Base-by-base conservation (phyloP, 2,888 invertebrate genomes). In the Apamea epomidion region DNA sequence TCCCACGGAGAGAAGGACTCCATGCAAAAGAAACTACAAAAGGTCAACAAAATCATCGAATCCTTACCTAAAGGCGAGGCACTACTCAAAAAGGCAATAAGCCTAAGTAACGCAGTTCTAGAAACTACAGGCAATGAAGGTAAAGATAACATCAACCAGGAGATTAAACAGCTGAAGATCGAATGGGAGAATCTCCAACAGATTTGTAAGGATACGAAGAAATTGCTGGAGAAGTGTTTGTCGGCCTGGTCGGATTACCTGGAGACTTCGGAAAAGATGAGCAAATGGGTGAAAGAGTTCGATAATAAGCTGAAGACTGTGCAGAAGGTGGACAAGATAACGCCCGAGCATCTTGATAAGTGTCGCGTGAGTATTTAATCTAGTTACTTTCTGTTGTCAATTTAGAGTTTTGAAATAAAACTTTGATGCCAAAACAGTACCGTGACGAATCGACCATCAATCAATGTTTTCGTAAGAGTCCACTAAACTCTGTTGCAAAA, bases 1-100 rank as follows among this genome's bases (percentile, higher is more conserved):
- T 98, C 98, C 0, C 99, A 99, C 92, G 99, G 99, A 6, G 99
- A 99, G 92, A 98, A 98, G 88, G 98, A 98, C 74, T 97, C 98
- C 76, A 98, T 98, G 0, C 97, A 98, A 79, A 98, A 98, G 89
- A 98, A 99, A 92, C 97, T 98, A 54, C 97, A 98, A 73, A 98
- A 98, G 91, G 97, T 99, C 48, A 97, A 97, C 75, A 98, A 98
- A 88, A 98, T 99, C 73, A 97, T 97, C 18, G 96, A 97, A 37
- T 97, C 98, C 0, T 95, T 99, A 84, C 97, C 98, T 0, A 98
- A 98, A 94, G 98, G 97, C 6, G 98, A 98, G 92, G 97, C 97
- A 2, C 93, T 99, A 62, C 97, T 99, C 0, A 97, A 98, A 67
- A 98, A 98, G 89, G 98, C 98, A 0, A 97, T 98, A 29, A 97